These are phyloP conservation scores for Halcyon smyrnensis DNA, from an alignment of 2,797 vertebrate genomes.

Conservation along the genomic window DNA sequence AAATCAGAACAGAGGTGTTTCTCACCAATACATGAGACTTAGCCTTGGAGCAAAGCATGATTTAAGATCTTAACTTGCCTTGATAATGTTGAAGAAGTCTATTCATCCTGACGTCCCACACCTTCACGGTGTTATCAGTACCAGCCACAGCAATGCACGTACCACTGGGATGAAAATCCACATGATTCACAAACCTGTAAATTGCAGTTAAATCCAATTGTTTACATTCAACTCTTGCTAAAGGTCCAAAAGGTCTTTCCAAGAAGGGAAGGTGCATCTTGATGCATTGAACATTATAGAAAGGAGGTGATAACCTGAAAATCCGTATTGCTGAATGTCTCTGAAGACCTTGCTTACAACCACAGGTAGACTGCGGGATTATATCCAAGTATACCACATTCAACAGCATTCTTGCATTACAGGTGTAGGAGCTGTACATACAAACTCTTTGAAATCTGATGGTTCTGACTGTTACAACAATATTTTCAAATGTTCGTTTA, in stretches of 20 bases:
- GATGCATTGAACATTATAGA: background rate
- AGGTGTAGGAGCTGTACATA: background rate
- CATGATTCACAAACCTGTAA: constrained; percentile 87
- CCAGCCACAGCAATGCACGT: constrained; percentile 89
- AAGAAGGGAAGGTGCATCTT: background rate
- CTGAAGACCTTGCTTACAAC: background rate
- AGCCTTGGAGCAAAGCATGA: background rate
- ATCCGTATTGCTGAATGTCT: background rate
- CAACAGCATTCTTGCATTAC: background rate
- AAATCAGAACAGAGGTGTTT: background rate
- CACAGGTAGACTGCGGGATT: background rate
- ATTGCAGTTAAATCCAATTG: background rate
- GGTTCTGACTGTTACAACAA: background rate
- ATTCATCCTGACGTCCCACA: constrained; percentile 94
- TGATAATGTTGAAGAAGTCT: constrained; percentile 95
- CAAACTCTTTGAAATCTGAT: background rate
- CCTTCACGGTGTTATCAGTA: constrained; percentile 92
- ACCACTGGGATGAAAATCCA: constrained; percentile 94
- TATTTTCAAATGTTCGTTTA: background rate
- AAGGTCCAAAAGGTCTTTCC: background rate
- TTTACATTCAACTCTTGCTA: background rate
- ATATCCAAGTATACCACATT: background rate
- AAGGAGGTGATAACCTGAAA: background rate
- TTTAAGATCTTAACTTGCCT: constrained; percentile 77
- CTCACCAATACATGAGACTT: background rate